Evolutionary conservation across 2,888 invertebrate species (phyloP).

Genomic region (Xestia sexstrigata): DNA sequence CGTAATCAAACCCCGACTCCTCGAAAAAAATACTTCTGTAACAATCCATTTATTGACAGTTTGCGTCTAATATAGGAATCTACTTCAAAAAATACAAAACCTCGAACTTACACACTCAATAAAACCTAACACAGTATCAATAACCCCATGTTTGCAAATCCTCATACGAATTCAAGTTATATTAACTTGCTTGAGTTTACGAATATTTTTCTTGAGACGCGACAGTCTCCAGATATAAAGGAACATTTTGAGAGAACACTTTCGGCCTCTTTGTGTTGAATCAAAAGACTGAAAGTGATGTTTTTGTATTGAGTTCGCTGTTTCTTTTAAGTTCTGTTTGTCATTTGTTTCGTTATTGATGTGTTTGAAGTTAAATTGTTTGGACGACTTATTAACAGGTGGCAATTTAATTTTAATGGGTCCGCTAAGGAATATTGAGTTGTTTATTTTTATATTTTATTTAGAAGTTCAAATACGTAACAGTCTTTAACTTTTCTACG

Average conservation of each 20-base stretch:
- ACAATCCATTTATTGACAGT: not conserved
- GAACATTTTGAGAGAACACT: slow-evolving; percentile 40
- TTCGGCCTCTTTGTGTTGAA: slow-evolving; percentile 36
- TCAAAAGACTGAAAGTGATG: slow-evolving; percentile 40
- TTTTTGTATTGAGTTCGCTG: slow-evolving; percentile 28
- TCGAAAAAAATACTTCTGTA: not conserved
- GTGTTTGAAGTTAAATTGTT: slow-evolving; percentile 30
- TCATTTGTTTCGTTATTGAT: slow-evolving; percentile 31
- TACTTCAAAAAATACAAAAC: not conserved
- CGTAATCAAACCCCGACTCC: not conserved
- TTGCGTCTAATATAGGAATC: not conserved
- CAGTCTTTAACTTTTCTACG: not conserved
- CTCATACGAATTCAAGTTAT: slow-evolving; percentile 40
- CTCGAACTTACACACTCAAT: slow-evolving; percentile 20
- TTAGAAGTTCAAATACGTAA: not conserved
- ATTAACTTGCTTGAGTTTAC: slow-evolving; percentile 47
- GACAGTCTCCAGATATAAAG: slow-evolving; percentile 21
- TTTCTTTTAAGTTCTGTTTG: slow-evolving; percentile 12
- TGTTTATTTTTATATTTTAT: not conserved
- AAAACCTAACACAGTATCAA: slow-evolving; percentile 36
- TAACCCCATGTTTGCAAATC: slow-evolving; percentile 51
- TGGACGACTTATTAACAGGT: slow-evolving; percentile 1
- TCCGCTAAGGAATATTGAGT: not conserved
- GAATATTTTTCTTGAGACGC: slow-evolving; percentile 39
- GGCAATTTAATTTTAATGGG: slow-evolving; percentile 17